Base-by-base conservation (phyloP, 2,888 invertebrate species). In the Plagodis dolabraria region DNA sequence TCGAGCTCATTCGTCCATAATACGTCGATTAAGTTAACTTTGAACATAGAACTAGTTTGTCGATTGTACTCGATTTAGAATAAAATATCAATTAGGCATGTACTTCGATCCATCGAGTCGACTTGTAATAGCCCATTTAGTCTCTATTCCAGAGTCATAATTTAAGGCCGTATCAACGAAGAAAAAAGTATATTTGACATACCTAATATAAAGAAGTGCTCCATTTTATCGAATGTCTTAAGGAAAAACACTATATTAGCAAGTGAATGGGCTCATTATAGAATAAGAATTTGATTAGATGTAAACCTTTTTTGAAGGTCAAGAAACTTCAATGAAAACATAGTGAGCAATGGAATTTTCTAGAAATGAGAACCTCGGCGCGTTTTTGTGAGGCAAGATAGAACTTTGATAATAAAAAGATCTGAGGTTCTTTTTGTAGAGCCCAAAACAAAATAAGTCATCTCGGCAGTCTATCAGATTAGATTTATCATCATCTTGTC, bases 81-180 rank as follows among this genome's bases (percentile, higher is more conserved):
- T 53, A 56, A 61, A 61, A 61, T 49, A 53, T 42, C 57, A 61
- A 56, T 56, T 60, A 59, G 12, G 47, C 54, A 33, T 49, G 46
- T 56, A 48, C 46, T 59, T 46, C 42, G 33, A 12, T 49, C 47
- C 53, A 47, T 61, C 53, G 51, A 52, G 33, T 51, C 49, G 46
- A 38, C n/a, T 12, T 35, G 33, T 58, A 53, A 45, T 57, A 43
- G 46, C 22, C 47, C 36, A 57, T 53, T 58, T 47, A 33, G 43
- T 40, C 22, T 34, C 43, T 38, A 34, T 56, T 2, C 49, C 47
- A 40, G 22, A 47, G 47, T 46, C n/a, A 43, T 36, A 36, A 45
- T 33, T 44, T 44, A 0, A 11, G 36, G 36, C 11, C 33, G 9
- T 43, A 52, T 52, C 51, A 35, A 43, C 44, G 47, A n/a, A 12